Percentiles rank a stretch among this genome's conserved stretches.
Evolutionary conservation across 2,888 invertebrate species (phyloP).

Genomic region (Leucoptera coffeella): DNA sequence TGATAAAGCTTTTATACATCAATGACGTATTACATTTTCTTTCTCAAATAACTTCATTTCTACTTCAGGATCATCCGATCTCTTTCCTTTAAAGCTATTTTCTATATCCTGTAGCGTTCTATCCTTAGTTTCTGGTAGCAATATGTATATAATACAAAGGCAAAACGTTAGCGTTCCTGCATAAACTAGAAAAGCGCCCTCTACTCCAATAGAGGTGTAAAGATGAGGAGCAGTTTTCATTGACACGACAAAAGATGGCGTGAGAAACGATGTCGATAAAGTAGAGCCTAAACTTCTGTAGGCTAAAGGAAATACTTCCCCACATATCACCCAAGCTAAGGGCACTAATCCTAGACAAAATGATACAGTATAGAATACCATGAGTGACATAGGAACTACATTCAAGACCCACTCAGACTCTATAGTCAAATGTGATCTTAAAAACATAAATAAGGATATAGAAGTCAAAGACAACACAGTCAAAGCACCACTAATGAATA

Average conservation of each 20-base stretch:
- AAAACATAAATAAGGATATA: conserved; percentile 1
- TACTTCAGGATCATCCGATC: conserved; percentile 20
- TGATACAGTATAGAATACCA: conserved; percentile 1
- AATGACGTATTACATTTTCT: too few relatives aligned
- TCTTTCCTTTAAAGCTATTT: conserved; percentile 1
- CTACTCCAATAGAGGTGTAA: conserved; percentile 10
- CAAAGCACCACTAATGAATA: conserved; percentile 1
- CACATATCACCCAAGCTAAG: conserved; percentile 9
- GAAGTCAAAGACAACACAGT: conserved; percentile 1
- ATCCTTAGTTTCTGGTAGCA: conserved; percentile 4
- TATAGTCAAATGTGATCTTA: not conserved
- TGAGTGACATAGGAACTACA: conserved; percentile 1
- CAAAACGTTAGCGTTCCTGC: not conserved
- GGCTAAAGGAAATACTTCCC: conserved; percentile 11
- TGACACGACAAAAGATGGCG: conserved; percentile 9
- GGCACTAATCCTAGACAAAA: conserved; percentile 8
- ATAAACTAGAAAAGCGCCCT: conserved; percentile 7
- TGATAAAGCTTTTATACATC: too few relatives aligned
- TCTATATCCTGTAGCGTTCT: conserved; percentile 4
- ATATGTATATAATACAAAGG: not conserved
- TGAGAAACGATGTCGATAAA: not conserved
- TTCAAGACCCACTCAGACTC: not conserved
- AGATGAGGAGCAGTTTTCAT: conserved; percentile 12
- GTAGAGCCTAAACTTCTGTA: conserved; percentile 8
- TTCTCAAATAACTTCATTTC: conserved; percentile 27